Evolutionary conservation across 2,113 vertebrate genomes (phyloP).

Genomic region (Ploceus nigricollis): DNA sequence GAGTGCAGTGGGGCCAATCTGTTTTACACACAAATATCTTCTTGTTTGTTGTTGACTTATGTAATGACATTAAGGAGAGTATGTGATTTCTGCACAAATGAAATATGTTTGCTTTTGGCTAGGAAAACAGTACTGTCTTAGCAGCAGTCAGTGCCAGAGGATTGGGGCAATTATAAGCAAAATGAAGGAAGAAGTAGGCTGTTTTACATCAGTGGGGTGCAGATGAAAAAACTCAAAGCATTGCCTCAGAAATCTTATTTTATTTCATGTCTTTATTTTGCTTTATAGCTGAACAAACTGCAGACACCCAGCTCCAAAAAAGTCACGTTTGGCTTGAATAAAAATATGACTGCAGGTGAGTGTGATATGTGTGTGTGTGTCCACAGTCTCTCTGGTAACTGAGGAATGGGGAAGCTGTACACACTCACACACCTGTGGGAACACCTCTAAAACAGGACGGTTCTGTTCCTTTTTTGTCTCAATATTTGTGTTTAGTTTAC

Average conservation of each 20-base stretch:
- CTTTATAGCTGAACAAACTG: conserved; percentile 61
- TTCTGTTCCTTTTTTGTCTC: background rate
- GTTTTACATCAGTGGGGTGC: background rate
- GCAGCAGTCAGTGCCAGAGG: background rate
- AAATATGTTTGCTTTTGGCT: background rate
- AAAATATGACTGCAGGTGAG: conserved; percentile 84
- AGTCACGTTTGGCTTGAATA: conserved; percentile 83
- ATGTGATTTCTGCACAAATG: background rate
- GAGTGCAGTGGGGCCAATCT: background rate
- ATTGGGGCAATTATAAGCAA: background rate
- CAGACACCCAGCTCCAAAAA: conserved; percentile 73
- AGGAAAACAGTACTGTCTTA: background rate
- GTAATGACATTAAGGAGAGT: background rate
- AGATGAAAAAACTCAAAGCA: background rate
- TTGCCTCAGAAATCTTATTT: background rate
- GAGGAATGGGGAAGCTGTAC: background rate
- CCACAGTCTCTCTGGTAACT: background rate
- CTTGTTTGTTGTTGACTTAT: background rate
- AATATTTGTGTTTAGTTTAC: background rate
- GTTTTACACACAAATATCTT: background rate
- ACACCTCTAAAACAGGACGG: background rate
- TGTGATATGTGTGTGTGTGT: background rate
- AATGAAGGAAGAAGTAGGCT: background rate
- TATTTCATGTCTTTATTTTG: background rate
- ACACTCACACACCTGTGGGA: background rate